Evolutionary conservation across 2,113 vertebrate species (phyloP).

Genomic region (Puma concolor): DNA sequence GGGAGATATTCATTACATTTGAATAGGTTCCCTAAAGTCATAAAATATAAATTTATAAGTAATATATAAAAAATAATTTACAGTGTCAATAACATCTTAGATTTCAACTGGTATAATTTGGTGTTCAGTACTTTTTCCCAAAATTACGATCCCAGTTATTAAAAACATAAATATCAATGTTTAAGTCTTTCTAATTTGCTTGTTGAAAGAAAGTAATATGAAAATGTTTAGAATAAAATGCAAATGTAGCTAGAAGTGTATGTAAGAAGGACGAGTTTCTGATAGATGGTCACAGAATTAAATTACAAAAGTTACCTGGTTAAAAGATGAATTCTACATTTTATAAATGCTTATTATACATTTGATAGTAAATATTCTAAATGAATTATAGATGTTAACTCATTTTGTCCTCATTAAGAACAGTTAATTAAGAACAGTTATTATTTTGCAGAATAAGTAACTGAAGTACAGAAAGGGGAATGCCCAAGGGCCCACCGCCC

Average conservation of each 20-base stretch:
- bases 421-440: neutral
- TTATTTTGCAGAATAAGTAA: neutral
- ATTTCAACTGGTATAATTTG: neutral
- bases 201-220: neutral
- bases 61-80: conserved; percentile 6
- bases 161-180: neutral
- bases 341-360: neutral
- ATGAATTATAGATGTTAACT: neutral
- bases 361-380: neutral
- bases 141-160: neutral
- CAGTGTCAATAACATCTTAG: neutral
- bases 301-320: neutral
- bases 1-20: neutral
- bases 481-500: neutral
- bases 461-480: neutral
- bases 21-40: neutral
- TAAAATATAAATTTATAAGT: neutral
- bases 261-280: neutral
- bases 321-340: neutral
- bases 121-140: neutral
- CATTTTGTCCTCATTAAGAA: neutral
- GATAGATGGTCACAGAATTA: neutral
- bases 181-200: neutral
- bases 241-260: neutral
- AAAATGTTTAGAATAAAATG: neutral